Evolutionary conservation across 2,797 vertebrate genomes (phyloP).

Genomic region (Anabas testudineus): DNA sequence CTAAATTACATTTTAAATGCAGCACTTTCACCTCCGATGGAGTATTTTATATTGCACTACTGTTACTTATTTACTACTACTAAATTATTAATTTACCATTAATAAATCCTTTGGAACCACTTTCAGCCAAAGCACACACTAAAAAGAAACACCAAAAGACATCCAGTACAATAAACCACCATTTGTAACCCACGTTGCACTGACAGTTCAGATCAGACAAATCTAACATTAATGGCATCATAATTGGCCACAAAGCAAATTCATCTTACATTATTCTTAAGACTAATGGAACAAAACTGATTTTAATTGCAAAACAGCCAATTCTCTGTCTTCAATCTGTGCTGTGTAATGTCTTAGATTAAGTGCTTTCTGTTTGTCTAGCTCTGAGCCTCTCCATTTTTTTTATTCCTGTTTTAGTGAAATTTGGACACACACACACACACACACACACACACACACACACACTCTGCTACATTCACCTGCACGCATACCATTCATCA

Average conservation of each 20-base stretch:
- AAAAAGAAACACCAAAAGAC: neutral
- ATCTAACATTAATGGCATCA: constrained; percentile 8
- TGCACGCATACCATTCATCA: constrained; percentile 91
- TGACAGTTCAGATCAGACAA: constrained; percentile 1
- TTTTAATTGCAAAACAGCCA: constrained; percentile 58
- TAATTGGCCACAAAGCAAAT: constrained; percentile 23
- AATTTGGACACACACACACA: constrained; percentile 45
- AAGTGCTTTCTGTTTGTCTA: constrained; percentile 46
- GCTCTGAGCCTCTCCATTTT: constrained; percentile 57
- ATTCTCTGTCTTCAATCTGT: constrained; percentile 37
- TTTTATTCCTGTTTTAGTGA: constrained; percentile 56
- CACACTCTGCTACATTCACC: too few species aligned
- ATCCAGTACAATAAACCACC: neutral
- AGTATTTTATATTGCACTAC: neutral
- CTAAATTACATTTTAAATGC: neutral
- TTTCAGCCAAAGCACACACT: neutral
- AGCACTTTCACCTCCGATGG: neutral
- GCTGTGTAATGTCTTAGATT: too few species aligned
- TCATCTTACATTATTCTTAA: constrained; percentile 59
- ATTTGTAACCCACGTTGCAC: neutral
- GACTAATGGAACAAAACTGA: constrained; percentile 59
- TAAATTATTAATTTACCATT: constrained; percentile 5
- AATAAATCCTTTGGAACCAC: neutral
- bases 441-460: constrained; percentile 19
- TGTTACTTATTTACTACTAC: neutral